These are phyloP conservation scores for Sebastes aleutianus DNA, from an alignment of 2,797 vertebrate genomes.

Conservation along the genomic window DNA sequence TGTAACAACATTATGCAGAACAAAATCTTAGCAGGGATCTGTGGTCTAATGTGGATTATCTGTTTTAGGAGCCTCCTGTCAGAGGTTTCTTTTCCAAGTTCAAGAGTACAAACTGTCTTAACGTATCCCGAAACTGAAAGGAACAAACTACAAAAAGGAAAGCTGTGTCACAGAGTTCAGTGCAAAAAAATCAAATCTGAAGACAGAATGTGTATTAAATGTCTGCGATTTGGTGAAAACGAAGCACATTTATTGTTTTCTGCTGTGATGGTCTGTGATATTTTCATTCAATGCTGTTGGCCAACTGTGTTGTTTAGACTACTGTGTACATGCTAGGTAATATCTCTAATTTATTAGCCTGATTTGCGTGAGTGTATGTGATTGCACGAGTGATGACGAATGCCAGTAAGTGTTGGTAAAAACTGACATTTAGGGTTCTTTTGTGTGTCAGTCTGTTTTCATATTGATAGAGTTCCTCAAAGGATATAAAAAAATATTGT, in stretches of 20 bases:
- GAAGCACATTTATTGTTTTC: background rate
- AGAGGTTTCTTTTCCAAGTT: background rate
- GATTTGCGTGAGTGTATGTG: constrained; percentile 29
- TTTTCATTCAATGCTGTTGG: constrained; percentile 8
- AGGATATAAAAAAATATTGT: constrained; percentile 25
- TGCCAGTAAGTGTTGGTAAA: background rate
- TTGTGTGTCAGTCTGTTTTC: constrained; percentile 13
- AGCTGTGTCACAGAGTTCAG: background rate
- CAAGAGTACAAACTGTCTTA: background rate
- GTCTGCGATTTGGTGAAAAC: background rate
- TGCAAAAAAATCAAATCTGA: background rate
- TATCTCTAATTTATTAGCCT: constrained; percentile 59
- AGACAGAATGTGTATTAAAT: background rate
- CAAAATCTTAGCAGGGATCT: background rate
- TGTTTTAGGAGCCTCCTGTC: background rate
- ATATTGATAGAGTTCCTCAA: constrained; percentile 19
- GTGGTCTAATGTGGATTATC: constrained; percentile 12
- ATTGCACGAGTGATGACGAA: background rate
- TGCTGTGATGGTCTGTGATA: background rate
- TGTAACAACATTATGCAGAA: background rate
- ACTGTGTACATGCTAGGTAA: constrained; percentile 12
- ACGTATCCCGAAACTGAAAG: background rate
- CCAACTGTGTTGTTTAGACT: constrained; percentile 34
- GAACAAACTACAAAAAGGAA: background rate
- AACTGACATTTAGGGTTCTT: constrained; percentile 5